Conservation (phyloP, 2,113 vertebrate genomes). For the Phocoena sinus region DNA sequence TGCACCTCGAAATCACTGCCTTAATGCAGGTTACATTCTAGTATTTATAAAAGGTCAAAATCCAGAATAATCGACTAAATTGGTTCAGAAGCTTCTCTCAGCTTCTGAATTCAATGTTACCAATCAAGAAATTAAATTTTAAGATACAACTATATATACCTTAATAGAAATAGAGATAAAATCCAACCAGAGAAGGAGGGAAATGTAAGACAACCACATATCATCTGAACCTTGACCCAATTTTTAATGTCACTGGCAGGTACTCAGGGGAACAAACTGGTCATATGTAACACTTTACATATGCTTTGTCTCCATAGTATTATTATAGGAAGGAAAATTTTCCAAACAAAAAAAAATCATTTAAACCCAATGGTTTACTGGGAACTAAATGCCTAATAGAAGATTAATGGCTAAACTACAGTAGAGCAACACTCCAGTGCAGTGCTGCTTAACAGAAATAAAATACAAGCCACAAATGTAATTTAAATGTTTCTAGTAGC, state of each 20-base stretch:
- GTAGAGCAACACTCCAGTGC: neutral
- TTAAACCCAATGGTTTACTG: neutral
- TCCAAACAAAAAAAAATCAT: neutral
- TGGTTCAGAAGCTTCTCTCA: neutral
- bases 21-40: neutral
- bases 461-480: neutral
- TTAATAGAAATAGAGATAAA: slow-evolving; percentile 12
- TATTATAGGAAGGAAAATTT: neutral
- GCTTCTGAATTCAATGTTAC: neutral
- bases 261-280: neutral
- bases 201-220: neutral
- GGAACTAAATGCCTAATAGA: neutral
- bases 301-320: neutral
- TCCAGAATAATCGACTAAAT: neutral
- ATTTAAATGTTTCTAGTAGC: neutral
- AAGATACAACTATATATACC: neutral
- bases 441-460: neutral
- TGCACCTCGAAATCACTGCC: neutral
- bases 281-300: neutral
- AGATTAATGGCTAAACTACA: neutral
- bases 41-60: neutral
- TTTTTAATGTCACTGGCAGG: neutral
- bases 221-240: neutral
- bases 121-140: slow-evolving; percentile 2
- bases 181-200: neutral